These are phyloP conservation scores for Tenualosa ilisha DNA, from an alignment of 2,797 vertebrate genomes.

Conservation along the genomic window DNA sequence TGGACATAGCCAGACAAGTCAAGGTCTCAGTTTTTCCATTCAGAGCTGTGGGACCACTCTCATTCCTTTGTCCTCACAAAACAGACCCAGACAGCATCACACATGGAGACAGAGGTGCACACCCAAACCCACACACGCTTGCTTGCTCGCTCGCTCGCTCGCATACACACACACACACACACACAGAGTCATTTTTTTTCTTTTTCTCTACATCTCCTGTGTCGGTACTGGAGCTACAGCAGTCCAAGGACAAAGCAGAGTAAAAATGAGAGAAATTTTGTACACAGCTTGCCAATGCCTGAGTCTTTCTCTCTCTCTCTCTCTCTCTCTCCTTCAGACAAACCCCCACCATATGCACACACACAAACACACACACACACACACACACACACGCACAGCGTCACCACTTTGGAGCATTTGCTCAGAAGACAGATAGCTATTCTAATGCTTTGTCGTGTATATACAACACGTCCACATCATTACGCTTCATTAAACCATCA, in stretches of 20 bases:
- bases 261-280: no score
- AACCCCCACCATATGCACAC: no score
- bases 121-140: background rate
- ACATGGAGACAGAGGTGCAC: background rate
- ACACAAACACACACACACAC: background rate
- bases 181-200: no score
- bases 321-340: background rate
- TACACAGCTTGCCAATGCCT: no score
- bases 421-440: constrained; percentile 11
- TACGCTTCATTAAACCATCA: constrained; percentile 42
- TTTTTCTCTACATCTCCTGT: no score
- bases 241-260: no score
- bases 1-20: background rate
- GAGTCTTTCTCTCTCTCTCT: no score
- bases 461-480: constrained; percentile 46
- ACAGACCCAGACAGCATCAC: background rate
- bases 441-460: constrained; percentile 40
- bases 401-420: constrained; percentile 20
- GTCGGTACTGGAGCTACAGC: no score
- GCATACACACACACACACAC: background rate
- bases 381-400: constrained; percentile 1
- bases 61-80: background rate
- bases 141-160: background rate
- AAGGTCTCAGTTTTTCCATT: background rate
- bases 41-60: background rate